These are phyloP conservation scores for Lasiurus cinereus DNA, from an alignment of 2,113 vertebrate species.

Conservation along the genomic window DNA sequence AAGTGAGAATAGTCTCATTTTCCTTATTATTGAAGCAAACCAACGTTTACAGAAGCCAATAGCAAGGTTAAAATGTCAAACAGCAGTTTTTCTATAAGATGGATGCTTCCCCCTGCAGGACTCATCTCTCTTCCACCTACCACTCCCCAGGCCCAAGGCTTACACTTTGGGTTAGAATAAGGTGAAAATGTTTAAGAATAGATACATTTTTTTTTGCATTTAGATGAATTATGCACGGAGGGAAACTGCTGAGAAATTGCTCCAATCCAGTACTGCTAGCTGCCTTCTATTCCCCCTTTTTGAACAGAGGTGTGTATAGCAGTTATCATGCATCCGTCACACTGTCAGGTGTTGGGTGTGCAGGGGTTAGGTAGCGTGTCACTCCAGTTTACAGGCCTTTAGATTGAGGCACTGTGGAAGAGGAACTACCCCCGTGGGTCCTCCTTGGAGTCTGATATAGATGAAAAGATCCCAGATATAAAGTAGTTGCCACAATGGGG, in stretches of 20 bases:
- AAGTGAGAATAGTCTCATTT: too few relatives aligned
- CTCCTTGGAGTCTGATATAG: not conserved
- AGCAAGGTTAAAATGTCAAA: too few relatives aligned
- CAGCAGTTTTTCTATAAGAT: too few relatives aligned
- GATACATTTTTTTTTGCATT: not conserved
- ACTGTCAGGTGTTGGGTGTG: too few relatives aligned
- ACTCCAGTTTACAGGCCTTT: not conserved
- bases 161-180: not conserved
- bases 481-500: not conserved
- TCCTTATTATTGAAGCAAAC: too few relatives aligned
- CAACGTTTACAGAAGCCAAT: too few relatives aligned
- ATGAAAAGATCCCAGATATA: not conserved
- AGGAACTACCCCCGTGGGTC: not conserved
- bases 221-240: not conserved
- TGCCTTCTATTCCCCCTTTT: not conserved
- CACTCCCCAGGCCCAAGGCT: not conserved
- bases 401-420: not conserved
- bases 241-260: not conserved
- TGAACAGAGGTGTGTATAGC: accelerated
- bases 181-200: not conserved
- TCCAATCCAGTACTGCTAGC: not conserved
- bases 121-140: not conserved
- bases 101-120: accelerated
- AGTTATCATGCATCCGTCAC: too few relatives aligned
- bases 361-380: not conserved